phyloP scores from a whole-genome alignment of 2,113 vertebrate species.

The Campylorhamphus procurvoides region DNA sequence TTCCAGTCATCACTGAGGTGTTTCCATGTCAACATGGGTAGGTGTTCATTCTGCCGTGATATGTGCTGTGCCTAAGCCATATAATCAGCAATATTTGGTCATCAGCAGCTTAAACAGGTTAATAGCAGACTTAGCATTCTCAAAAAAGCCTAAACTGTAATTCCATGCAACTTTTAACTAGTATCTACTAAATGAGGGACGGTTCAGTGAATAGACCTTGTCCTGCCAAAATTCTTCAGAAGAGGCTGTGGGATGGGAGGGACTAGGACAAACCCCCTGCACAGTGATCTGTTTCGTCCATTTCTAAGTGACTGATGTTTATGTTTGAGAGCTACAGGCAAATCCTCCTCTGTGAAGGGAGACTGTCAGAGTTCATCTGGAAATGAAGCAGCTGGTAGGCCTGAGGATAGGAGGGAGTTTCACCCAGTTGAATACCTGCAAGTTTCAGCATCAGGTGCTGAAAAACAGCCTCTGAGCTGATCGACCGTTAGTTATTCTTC shows the following conservation, averaged over 20 bases:
- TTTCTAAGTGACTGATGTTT: not conserved
- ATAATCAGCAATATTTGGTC: not conserved
- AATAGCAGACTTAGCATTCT: not conserved
- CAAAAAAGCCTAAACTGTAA: not conserved
- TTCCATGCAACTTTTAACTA: not conserved
- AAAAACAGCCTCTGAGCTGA: not conserved
- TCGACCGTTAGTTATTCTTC: slow-evolving; percentile 7
- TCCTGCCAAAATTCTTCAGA: not conserved
- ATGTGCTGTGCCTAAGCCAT: not conserved
- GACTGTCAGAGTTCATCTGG: not conserved
- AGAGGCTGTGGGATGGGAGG: not conserved
- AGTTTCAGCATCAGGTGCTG: not conserved
- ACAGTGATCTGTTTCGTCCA: not conserved
- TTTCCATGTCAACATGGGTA: not conserved
- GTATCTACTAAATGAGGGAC: not conserved
- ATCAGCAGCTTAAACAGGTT: not conserved
- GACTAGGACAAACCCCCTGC: not conserved
- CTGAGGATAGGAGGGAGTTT: not conserved
- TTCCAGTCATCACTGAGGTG: not conserved
- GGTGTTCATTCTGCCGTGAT: not conserved
- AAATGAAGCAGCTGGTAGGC: not conserved
- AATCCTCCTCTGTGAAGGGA: not conserved
- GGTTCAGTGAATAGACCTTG: not conserved
- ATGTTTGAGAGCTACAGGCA: not conserved
- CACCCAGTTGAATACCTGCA: not conserved